Base-by-base conservation (phyloP, 2,797 vertebrate species). In the Percopsis omiscomaycus region DNA sequence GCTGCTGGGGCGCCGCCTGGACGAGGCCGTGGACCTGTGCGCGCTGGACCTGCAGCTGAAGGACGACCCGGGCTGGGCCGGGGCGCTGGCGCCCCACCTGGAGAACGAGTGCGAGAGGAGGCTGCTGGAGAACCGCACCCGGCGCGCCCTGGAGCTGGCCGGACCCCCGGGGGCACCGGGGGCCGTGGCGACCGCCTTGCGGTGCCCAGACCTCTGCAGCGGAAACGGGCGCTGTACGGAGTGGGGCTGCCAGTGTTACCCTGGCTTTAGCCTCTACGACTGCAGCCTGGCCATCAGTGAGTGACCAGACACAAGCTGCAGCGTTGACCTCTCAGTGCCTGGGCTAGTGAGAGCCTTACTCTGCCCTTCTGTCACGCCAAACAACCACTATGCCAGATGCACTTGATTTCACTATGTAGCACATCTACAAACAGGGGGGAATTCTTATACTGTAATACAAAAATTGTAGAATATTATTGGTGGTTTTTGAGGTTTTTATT, bases 61-160 rank as follows among this genome's bases (percentile, higher is more conserved):
- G 81, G 92, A 94, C 15, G 91, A 91, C 0, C 66, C 91, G 75
- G 78, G 69, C 15, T 92, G 90, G 93, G 90, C 81, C 58, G 85
- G 85, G 32, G 87, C 82, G 0, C 77, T 92, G 72, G 51, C 83
- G 58, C 82, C 92, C 0, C 92, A 94, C 71, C 79, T 95, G 80
- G 93, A 95, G 80, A 96, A 95, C 0, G 92, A 94, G 66, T 95
- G 93, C 12, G 93, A 95, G 86, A 86, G 92, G 50, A 88, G 80
- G 75, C 74, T 94, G 63, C 29, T 95, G 66, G 92, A 88, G 30
- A 90, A 80, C 67, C 75, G 86, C 28, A 88, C 82, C 0, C 63
- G 66, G n/a, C 79, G 69, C 14, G 49, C 83, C 5, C 4, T 54
- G 52, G 80, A 80, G 65, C 60, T 44, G 47, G 58, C 44, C 0